Conservation (phyloP, 2,113 vertebrate genomes). For the Seriola quinqueradiata region DNA sequence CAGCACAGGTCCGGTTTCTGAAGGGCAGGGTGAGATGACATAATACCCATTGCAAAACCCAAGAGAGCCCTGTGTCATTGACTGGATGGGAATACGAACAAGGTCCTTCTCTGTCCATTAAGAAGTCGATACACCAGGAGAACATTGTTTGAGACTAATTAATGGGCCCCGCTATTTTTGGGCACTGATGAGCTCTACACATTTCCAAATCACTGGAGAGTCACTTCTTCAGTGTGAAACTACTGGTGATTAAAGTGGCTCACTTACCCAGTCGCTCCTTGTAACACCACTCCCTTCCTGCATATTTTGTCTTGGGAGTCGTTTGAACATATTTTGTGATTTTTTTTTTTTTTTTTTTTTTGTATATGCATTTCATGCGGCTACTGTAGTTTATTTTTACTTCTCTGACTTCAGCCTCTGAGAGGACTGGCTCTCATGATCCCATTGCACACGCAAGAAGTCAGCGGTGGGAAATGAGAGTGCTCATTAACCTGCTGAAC, state of each 20-base stretch:
- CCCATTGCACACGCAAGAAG: slow-evolving; percentile 17
- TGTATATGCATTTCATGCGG: slow-evolving; percentile 6
- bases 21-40: slow-evolving; percentile 83
- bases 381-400: slow-evolving; percentile 14
- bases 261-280: slow-evolving; percentile 45
- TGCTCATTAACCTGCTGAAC: slow-evolving; percentile 74
- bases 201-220: slow-evolving; percentile 78
- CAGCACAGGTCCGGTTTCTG: slow-evolving; percentile 78
- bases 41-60: slow-evolving; percentile 78
- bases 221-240: slow-evolving; percentile 73
- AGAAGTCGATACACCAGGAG: slow-evolving; percentile 83
- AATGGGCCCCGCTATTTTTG: slow-evolving; percentile 80
- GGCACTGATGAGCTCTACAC: slow-evolving; percentile 76
- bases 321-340: slow-evolving; percentile 12
- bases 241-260: slow-evolving; percentile 73
- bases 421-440: slow-evolving; percentile 31
- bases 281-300: background rate
- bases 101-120: slow-evolving; percentile 85
- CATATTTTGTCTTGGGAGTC: slow-evolving; percentile 7
- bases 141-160: slow-evolving; percentile 86
- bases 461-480: slow-evolving; percentile 52
- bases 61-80: slow-evolving; percentile 79
- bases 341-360: background rate
- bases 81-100: slow-evolving; percentile 83
- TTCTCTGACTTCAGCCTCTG: slow-evolving; percentile 28